Conservation (phyloP, 1,140 invertebrate species). For the Agraylea sexmaculata region DNA sequence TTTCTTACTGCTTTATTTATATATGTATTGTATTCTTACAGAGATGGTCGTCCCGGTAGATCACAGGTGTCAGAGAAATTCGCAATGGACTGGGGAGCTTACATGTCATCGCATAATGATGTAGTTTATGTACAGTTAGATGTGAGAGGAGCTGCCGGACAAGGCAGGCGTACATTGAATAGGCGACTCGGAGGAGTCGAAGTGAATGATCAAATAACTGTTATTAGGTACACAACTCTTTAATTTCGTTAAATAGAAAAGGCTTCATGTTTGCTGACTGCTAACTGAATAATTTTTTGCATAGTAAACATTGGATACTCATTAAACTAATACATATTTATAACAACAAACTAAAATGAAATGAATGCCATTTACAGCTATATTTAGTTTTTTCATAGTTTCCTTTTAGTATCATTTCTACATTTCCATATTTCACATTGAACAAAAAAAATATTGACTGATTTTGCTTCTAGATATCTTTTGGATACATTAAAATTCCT, state of each 20-base stretch:
- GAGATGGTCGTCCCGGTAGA: conserved; percentile 81
- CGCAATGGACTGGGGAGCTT: conserved; percentile 79
- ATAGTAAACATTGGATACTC: too few relatives aligned
- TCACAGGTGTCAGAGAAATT: conserved; percentile 80
- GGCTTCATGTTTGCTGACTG: too few relatives aligned
- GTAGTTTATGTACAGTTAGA: conserved; percentile 83
- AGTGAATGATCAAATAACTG: conserved; percentile 79
- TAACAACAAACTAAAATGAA: too few relatives aligned
- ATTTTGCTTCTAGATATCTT: conserved; percentile 49
- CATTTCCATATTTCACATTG: background rate
- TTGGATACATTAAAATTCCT: conserved; percentile 72
- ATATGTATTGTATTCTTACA: conserved; percentile 31
- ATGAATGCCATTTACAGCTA: too few relatives aligned
- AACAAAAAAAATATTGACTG: background rate
- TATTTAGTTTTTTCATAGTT: too few relatives aligned
- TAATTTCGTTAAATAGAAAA: too few relatives aligned
- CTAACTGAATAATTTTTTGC: too few relatives aligned
- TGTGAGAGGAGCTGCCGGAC: conserved; percentile 71
- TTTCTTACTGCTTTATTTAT: conserved; percentile 1
- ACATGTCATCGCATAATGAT: conserved; percentile 83
- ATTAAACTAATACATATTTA: too few relatives aligned
- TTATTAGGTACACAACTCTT: conserved; percentile 52
- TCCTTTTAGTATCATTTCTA: too few relatives aligned
- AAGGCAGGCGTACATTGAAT: conserved; percentile 67
- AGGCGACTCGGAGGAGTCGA: conserved; percentile 72